A percentile compares a stretch with the other conserved stretches of the same genome.
These are phyloP conservation scores for Trichogramma evanescens DNA, from an alignment of 2,888 invertebrate genomes.

Conservation along the genomic window DNA sequence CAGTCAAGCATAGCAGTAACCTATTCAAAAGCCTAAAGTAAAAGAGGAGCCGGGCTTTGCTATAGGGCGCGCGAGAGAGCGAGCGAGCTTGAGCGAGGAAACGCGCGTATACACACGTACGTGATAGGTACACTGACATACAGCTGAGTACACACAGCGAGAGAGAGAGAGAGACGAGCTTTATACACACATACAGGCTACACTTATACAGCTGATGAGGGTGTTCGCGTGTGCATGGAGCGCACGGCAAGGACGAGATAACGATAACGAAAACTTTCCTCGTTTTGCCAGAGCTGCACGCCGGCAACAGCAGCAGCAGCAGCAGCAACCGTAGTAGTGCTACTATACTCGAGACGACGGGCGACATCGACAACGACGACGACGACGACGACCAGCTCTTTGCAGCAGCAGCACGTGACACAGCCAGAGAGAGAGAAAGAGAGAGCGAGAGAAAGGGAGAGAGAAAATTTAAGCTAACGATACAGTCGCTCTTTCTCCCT, in stretches of 20 bases:
- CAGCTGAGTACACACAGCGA: not conserved
- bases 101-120: no score
- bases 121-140: no score
- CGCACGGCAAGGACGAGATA: slow-evolving; percentile 6
- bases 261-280: slow-evolving; percentile 26
- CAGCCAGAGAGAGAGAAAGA: no score
- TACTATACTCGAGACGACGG: no score
- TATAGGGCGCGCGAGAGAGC: not conserved
- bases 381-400: not conserved
- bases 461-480: slow-evolving; percentile 18
- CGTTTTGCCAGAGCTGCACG: slow-evolving; percentile 14
- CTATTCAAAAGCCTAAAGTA: no score
- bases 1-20: no score
- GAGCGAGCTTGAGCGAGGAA: not conserved
- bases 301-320: no score
- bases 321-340: no score
- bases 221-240: not conserved
- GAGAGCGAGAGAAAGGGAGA: no score
- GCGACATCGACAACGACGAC: no score
- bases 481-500: not conserved
- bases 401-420: not conserved
- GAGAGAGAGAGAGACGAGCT: not conserved
- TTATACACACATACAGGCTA: not conserved
- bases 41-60: not conserved
- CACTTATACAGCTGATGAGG: no score